These are phyloP conservation scores for Hemistola chrysoprasaria DNA, from an alignment of 2,888 invertebrate genomes.

Conservation along the genomic window DNA sequence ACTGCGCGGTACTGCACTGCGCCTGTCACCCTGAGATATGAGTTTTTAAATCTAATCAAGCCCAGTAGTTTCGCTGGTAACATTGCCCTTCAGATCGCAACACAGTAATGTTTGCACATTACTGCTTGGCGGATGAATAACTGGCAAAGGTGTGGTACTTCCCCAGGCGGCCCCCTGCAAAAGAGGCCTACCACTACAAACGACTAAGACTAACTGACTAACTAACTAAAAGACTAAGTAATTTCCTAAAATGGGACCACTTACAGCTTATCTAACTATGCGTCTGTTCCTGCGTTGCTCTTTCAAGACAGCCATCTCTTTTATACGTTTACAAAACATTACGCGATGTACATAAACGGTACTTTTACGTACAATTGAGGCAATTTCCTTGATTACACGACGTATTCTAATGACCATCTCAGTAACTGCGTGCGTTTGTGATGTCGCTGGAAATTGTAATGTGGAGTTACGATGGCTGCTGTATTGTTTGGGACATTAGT, in stretches of 20 bases:
- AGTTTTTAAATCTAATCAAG: too few relatives aligned
- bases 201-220: too few relatives aligned
- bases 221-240: too few relatives aligned
- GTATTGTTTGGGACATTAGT: neutral
- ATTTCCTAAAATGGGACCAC: neutral
- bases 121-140: too few relatives aligned
- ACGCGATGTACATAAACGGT: slow-evolving; percentile 42
- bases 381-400: slow-evolving; percentile 44
- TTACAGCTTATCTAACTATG: slow-evolving; percentile 9
- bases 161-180: too few relatives aligned
- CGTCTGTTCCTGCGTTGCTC: slow-evolving; percentile 7
- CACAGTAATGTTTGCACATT: too few relatives aligned
- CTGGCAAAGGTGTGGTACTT: too few relatives aligned
- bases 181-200: too few relatives aligned
- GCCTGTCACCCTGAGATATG: too few relatives aligned
- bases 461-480: slow-evolving; percentile 5
- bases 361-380: slow-evolving; percentile 41
- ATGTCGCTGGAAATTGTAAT: neutral
- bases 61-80: too few relatives aligned
- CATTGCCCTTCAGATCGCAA: too few relatives aligned
- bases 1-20: too few relatives aligned
- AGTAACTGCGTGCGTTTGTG: slow-evolving; percentile 18
- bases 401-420: slow-evolving; percentile 42
- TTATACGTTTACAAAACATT: slow-evolving; percentile 49
- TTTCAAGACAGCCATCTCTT: slow-evolving; percentile 31